Base-by-base conservation (phyloP, 2,888 invertebrate species). In the Tenthredo scrophulariae region DNA sequence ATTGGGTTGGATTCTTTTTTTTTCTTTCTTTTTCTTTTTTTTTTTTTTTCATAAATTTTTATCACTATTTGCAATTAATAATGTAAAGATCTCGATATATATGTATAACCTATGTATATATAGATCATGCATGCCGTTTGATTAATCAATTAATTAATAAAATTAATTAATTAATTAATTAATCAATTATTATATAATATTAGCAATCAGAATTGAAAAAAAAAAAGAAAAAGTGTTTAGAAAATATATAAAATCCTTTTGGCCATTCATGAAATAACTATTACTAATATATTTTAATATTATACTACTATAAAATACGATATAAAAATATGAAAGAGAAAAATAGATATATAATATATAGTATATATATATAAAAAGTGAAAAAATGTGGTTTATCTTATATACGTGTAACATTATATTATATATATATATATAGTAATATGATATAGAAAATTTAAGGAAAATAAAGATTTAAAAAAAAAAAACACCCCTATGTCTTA, bases 201-300 rank as follows among this genome's bases (percentile, higher is more conserved):
- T 2, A 58, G 58, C 22, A 18, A 50, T 58, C 0, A 58, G 58
- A 22, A 58, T 58, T n/a, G 0, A 10, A 22, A 2, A 2, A 15
- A 10, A 10, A 9, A 9, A 18, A 29, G 18, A n/a, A 5, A 70
- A n/a, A n/a, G n/a, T n/a, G n/a, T n/a, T 58, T 9, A 18, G 22
- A 40, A 62, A 6, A 89, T n/a, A 89, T 85, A 86, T 74, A 83
- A 86, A 46, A 46, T 86, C 89, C 91, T 87, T 87, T 86, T 86
- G 88, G 88, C 90, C 91, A 88, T 90, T 92, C 89, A 92, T 92
- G 83, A 90, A 91, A 90, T 88, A 88, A 88, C 86, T 85, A 50
- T 50, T 46, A 46, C 46, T 46, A 46, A 46, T 46, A 46, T 46
- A 43, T 43, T 13, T 43, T 13, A 18, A 50, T 50, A 50, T 50